Base-by-base conservation (phyloP, 2,888 invertebrate genomes). In the Luperina nickerlii region DNA sequence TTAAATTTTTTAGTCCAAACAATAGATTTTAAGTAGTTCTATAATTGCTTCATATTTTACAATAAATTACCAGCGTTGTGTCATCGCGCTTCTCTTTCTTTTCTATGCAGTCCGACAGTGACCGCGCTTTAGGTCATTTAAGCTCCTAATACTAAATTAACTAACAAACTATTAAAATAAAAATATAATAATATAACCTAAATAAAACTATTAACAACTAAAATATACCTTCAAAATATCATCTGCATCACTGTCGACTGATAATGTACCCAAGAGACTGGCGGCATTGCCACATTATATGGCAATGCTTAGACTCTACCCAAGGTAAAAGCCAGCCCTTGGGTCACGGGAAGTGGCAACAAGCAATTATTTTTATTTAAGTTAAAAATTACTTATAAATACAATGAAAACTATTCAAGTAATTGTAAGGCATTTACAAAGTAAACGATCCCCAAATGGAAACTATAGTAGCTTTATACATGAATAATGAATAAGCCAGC, bases 401-500 rank as follows among this genome's bases (percentile, higher is more conserved):
- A 38, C 9, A 32, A 42, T 42, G 18, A 11, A 24, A 71, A 57
- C 13, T 13, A 63, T 7, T 8, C 6, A 38, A 67, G 3, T 48
- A 54, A 72, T 62, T 71, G n/a, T 82, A 42, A 51, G 15, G 27
- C 69, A 38, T 70, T 54, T 69, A 32, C 51, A 45, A 75, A 51
- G 65, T 62, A 83, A 83, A 51, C 42, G 42, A 67, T 73, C 20
- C 74, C 51, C 48, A 67, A 83, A 83, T 76, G 76, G 73, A 48
- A 83, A 83, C 78, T 75, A 74, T 54, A 79, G 74, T 74, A 81
- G 76, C 69, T 71, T 72, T 72, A 81, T 63, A 82, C 89, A 82
- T 90, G 85, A 87, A 89, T 88, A 90, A 86, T 89, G 67, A 89
- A 89, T 86, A 82, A 85, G 81, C 84, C 63, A 85, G 85, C 85